These are phyloP conservation scores for Physocephala rufipes DNA, from an alignment of 2,888 invertebrate genomes.

Conservation along the genomic window DNA sequence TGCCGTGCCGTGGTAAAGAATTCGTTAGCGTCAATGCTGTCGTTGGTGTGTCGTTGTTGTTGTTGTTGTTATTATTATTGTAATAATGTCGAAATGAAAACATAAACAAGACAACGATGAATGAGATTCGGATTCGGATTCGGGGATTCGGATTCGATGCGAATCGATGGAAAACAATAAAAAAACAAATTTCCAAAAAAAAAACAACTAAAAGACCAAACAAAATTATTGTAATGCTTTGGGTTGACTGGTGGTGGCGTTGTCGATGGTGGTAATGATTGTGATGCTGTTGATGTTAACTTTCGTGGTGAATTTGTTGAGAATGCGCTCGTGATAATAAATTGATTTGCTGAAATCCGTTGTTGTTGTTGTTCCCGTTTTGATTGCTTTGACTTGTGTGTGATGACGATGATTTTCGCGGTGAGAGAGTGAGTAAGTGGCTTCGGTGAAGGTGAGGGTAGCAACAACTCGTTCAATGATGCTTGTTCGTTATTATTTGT, in stretches of 20 bases:
- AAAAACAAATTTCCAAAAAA: constrained; percentile 11
- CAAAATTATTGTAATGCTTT: constrained; percentile 19
- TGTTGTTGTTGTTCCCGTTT: constrained; percentile 16
- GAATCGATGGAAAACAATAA: not conserved
- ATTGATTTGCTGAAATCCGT: constrained; percentile 11
- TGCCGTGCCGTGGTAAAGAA: constrained; percentile 14
- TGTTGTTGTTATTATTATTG: constrained; percentile 20
- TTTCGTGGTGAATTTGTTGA: constrained; percentile 17
- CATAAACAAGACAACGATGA: constrained; percentile 36
- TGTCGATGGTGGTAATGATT: no score
- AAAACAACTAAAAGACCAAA: no score
- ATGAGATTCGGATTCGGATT: no score
- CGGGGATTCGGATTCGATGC: no score
- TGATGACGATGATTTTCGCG: no score
- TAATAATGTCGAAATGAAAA: constrained; percentile 32
- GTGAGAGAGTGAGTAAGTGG: constrained; percentile 1
- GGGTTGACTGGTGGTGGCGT: not conserved
- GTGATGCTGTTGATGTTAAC: not conserved
- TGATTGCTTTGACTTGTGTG: constrained; percentile 15
- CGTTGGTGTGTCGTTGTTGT: constrained; percentile 31
- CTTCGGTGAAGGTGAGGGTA: constrained; percentile 23
- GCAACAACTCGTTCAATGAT: not conserved
- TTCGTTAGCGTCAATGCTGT: constrained; percentile 32
- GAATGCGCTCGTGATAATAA: not conserved
- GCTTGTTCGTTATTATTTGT: no score